These are phyloP conservation scores for Aptenodytes forsteri DNA, from an alignment of 2,113 vertebrate species.

Conservation along the genomic window DNA sequence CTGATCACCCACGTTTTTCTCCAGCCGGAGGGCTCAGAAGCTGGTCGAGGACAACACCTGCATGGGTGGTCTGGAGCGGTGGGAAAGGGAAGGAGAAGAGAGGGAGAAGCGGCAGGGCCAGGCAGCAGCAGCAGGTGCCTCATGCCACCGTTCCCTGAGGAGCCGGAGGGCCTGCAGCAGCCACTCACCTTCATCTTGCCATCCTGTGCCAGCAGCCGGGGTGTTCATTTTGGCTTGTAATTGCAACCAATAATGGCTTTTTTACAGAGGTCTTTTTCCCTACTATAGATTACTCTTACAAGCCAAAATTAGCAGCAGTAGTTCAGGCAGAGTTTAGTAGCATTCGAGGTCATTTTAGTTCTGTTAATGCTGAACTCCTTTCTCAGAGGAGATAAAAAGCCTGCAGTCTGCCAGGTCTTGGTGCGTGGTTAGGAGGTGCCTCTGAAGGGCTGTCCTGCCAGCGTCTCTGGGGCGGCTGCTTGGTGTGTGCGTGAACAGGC, in stretches of 20 bases:
- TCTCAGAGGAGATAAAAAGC: accelerated
- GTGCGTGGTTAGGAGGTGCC: accelerated
- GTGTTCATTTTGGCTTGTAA: background rate
- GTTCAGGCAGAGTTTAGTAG: conserved; percentile 33
- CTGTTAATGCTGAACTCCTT: background rate
- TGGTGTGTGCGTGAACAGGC: accelerated
- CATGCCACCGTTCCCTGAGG: accelerated
- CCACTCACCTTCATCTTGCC: accelerated
- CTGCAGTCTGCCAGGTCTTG: accelerated
- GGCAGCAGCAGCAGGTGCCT: background rate
- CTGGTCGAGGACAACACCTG: background rate
- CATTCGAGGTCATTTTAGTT: background rate
- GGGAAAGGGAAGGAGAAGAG: background rate
- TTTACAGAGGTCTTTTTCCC: background rate
- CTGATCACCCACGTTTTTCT: background rate
- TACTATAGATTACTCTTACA: background rate
- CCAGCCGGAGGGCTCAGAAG: background rate
- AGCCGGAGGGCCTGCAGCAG: background rate
- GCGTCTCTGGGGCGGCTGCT: background rate
- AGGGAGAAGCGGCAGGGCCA: background rate
- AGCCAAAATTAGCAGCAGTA: conserved; percentile 18
- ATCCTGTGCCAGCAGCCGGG: background rate
- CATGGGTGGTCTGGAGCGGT: accelerated
- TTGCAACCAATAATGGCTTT: background rate
- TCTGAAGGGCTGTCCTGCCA: background rate